Evolutionary conservation across 1,140 invertebrate genomes (phyloP), one percentile per base, ranked within the genome.

Genomic region (Conopomorpha cramerella): DNA sequence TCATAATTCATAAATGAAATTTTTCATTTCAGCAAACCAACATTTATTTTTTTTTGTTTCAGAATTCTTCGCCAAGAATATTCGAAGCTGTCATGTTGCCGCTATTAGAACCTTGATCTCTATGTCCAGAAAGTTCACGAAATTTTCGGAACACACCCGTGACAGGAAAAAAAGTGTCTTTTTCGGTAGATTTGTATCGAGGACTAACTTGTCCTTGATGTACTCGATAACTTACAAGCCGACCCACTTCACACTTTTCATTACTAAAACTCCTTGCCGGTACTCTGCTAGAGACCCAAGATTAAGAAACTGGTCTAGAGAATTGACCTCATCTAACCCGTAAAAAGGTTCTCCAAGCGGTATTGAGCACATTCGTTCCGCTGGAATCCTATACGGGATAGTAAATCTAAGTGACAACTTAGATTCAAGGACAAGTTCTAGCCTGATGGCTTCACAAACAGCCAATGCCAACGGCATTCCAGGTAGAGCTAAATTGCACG

Each of bases 201-300:
- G 71, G 71, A 76, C 71, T 63, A 65, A 56, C 59, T 63, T 49
- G 67, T 76, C 70, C 70, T 76, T 76, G 67, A 76, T 76, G 70
- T 66, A 68, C 65, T 52, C 67, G 54, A 59, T 57, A 72, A 71
- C 52, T 38, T 51, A 64, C 55, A 68, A 72, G 55, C 67, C 64
- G 46, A 63, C 55, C 58, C 61, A 64, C 53, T 62, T 68, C 33
- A 71, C 63, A 45, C 64, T 76, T 61, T 68, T 56, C 43, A 63
- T 70, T 39, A 63, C 67, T 11, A 72, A 63, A 49, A 68, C 51
- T 38, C 65, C 63, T 36, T 76, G 71, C 59, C 60, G 71, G 30
- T 76, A 76, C 45, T 76, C 71, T 16, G 71, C 67, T 40, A 72
- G 71, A 59, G 71, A 76, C 38, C 71, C 71, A 27, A 68, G 71